A percentile compares a stretch with the other conserved stretches of the same genome.
phyloP scores from a whole-genome alignment of 2,888 invertebrate genomes.

The Malacosoma neustria region DNA sequence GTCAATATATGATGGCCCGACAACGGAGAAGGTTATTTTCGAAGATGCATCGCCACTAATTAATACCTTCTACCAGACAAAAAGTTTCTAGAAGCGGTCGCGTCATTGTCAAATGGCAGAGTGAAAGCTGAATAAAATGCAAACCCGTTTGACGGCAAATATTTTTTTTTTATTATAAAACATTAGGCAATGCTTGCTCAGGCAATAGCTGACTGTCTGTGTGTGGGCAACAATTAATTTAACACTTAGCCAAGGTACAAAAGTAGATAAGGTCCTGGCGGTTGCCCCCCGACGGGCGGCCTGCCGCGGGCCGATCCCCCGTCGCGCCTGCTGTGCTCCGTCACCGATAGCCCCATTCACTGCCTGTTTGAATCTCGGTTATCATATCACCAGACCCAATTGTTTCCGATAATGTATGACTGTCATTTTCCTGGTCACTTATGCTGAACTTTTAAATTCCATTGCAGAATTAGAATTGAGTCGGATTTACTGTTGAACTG shows the following conservation, averaged over 20 bases:
- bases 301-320: slow-evolving; percentile 29
- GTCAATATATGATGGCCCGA: slow-evolving; percentile 62
- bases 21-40: slow-evolving; percentile 67
- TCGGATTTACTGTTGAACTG: no score
- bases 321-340: slow-evolving; percentile 35
- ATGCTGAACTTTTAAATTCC: no score
- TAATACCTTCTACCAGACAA: slow-evolving; percentile 51
- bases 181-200: no score
- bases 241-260: slow-evolving; percentile 44
- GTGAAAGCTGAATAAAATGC: slow-evolving; percentile 20
- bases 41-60: slow-evolving; percentile 65
- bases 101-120: no score
- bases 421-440: slow-evolving; percentile 32
- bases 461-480: no score
- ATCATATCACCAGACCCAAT: slow-evolving; percentile 36
- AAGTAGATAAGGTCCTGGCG: slow-evolving; percentile 24
- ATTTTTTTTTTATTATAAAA: no score
- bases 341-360: slow-evolving; percentile 53
- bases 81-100: slow-evolving; percentile 50
- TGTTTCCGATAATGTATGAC: slow-evolving; percentile 33
- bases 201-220: slow-evolving; percentile 20
- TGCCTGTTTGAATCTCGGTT: slow-evolving; percentile 31
- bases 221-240: slow-evolving; percentile 52
- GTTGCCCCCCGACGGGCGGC: slow-evolving; percentile 25
- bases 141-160: no score